Evolutionary conservation across 2,113 vertebrate species (phyloP), one percentile per base, ranked within the genome.

Genomic region (Rhabdomys dilectus): DNA sequence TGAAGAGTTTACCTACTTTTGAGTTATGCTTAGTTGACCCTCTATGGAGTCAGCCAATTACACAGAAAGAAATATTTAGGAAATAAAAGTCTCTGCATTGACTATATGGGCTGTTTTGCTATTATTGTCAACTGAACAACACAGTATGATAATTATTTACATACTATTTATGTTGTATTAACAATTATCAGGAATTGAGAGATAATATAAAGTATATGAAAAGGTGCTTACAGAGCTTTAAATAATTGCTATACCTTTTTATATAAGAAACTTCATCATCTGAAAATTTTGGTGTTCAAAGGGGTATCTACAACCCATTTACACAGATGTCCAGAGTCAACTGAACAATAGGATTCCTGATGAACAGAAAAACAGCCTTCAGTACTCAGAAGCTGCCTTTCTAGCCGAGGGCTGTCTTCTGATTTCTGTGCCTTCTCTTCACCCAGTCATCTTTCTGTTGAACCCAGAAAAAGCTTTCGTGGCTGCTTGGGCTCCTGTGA

Each of bases 401-500:
- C 39, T 42, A 22, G 16, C 15, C 39, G 4, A 15, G 36, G 78
- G 39, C 26, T 6, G 4, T 16, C 36, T 34, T 21, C 31, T n/a
- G 10, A 24, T n/a, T 1, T 3, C 3, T 16, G 51, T 2, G 7
- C n/a, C 2, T 21, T 42, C 0, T 9, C 13, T 4, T 22, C 0
- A 4, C 21, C 10, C 45, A 62, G 5, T 42, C 39, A 29, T 24
- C 36, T 88, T 42, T 53, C n/a, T 19, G n/a, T 53, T 34, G 62
- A 11, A 68, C 42, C 53, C 39, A n/a, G 48, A 51, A 72, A 21
- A 70, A 24, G 56, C 31, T 62, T 64, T 9, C 10, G 56, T n/a
- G 17, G 39, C 5, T n/a, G 6, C 36, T 56, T 70, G 9, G 12
- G 24, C 17, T 62, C 60, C 88, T 81, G 34, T 31, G n/a, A 51